Base-by-base conservation (phyloP, 2,888 invertebrate species). In the Orthosia gracilis region DNA sequence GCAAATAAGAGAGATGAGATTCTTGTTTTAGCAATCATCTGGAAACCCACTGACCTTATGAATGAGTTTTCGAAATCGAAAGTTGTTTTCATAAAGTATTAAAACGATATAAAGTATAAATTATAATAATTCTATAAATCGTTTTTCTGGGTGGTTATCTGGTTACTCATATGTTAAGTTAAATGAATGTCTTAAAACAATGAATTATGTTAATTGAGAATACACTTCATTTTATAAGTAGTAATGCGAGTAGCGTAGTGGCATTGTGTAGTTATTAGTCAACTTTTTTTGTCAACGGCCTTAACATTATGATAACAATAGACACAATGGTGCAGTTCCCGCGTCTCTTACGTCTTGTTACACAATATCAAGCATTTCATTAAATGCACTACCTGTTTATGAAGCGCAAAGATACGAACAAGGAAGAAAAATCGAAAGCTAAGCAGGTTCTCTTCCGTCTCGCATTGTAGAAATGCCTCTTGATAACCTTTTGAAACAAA, bases 261-360 rank as follows among this genome's bases (percentile, higher is more conserved):
- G 80, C 85, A 84, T 85, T 79, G 83, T 85, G 81, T 76, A 84
- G 80, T 83, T 76, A 88, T 87, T 89, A 88, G 81, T 88, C 73
- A 84, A 77, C 68, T 86, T 93, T 93, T 93, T 93, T 94, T 91
- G 86, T 89, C 78, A 88, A 88, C 91, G 94, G 93, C 95, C 95
- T 95, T 94, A 95, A 94, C 95, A 95, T 94, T 94, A 94, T 90
- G 90, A 90, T 87, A 93, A 95, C 95, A 95, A 95, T 95, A 90
- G 91, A 89, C 85, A 94, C 95, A 94, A 95, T 94, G 85, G 92
- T 85, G 89, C 77, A 77, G 90, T 95, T 96, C 95, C 93, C 96
- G 95, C 94, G 94, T 91, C 92, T 94, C 93, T 96, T 95, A 95
- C 93, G 91, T 90, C 89, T 91, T 91, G 90, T 96, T 95, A 95